Evolutionary conservation across 2,888 invertebrate species (phyloP).

Genomic region (Nasonia oneida): DNA sequence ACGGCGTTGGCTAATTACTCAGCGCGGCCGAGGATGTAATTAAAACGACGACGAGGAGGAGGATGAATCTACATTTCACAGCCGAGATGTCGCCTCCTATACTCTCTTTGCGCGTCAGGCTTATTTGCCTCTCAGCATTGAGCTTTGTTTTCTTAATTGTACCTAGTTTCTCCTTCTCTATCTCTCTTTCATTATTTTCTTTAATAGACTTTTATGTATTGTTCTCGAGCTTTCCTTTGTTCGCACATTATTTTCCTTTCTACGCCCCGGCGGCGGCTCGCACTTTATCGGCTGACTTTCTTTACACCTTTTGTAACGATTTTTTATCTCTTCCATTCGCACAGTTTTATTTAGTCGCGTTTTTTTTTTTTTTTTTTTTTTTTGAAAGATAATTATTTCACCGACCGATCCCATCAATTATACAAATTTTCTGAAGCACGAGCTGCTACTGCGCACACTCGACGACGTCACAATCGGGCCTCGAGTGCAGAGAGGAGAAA

Average conservation of each 20-base stretch:
- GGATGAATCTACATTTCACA: conserved; percentile 23
- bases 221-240: conserved; percentile 38
- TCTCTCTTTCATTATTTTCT: conserved; percentile 47
- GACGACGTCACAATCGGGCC: conserved; percentile 18
- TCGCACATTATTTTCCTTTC: conserved; percentile 14
- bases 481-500: conserved; percentile 13
- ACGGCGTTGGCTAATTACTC: neutral
- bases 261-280: neutral
- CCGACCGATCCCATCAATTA: conserved; percentile 13
- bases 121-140: conserved; percentile 42
- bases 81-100: neutral
- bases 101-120: conserved; percentile 32
- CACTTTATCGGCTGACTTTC: conserved; percentile 11
- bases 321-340: neutral
- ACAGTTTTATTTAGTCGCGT: neutral
- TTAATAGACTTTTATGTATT: conserved; percentile 50
- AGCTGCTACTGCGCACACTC: neutral
- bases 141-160: conserved; percentile 48
- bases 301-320: conserved; percentile 47
- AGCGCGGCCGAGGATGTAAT: neutral
- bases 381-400: neutral
- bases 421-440: neutral
- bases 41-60: neutral
- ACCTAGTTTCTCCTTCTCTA: conserved; percentile 45
- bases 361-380: neutral